Conservation (phyloP, 2,113 vertebrate genomes). For the Psittacula cyanocephala region DNA sequence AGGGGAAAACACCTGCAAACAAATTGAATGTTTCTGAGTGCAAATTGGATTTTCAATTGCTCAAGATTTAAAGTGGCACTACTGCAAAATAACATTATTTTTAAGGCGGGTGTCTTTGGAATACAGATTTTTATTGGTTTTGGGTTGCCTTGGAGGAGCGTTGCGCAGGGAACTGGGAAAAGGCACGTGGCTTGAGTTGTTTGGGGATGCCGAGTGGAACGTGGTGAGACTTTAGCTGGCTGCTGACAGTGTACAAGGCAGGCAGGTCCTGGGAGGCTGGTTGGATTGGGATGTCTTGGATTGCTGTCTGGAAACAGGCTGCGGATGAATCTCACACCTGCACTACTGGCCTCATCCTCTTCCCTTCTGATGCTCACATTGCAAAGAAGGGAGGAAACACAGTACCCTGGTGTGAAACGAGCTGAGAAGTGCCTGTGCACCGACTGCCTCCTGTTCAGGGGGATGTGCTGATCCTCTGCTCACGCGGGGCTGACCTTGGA, state of each 20-base stretch:
- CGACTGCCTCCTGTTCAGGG: fast-evolving
- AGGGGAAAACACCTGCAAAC: constrained; percentile 60
- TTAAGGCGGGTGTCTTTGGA: background rate
- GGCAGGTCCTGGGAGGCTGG: background rate
- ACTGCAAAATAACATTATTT: constrained; percentile 31
- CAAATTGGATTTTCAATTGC: constrained; percentile 65
- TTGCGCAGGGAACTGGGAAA: background rate
- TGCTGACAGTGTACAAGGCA: background rate
- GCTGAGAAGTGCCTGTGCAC: background rate
- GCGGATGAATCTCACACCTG: background rate
- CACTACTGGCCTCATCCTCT: fast-evolving
- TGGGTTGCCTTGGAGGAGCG: background rate
- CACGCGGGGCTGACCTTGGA: fast-evolving
- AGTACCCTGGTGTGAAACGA: fast-evolving
- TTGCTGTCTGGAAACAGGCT: background rate
- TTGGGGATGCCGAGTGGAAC: background rate
- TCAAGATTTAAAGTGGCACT: constrained; percentile 60
- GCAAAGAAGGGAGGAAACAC: background rate
- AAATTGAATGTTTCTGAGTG: constrained; percentile 58
- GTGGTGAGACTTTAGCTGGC: background rate
- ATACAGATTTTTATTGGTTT: background rate
- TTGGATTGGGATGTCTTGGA: background rate
- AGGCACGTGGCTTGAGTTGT: background rate
- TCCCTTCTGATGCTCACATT: fast-evolving
- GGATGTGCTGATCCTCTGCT: background rate